phyloP scores from a whole-genome alignment of 35 echinoderm and acorn worm genomes.

The Anneissia japonica region DNA sequence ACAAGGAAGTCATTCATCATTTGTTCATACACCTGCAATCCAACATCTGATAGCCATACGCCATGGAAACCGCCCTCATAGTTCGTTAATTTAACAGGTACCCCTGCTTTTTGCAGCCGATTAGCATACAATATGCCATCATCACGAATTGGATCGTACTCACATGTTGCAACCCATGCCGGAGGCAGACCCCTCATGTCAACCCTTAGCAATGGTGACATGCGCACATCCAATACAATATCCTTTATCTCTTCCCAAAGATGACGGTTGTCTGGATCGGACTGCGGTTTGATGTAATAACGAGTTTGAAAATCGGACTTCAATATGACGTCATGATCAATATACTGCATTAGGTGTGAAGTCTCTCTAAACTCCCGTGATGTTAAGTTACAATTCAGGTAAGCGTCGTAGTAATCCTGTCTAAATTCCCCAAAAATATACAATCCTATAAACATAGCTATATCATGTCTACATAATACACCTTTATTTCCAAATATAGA shows the following conservation, averaged over 20 bases:
- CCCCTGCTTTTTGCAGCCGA: slow-evolving; percentile 45
- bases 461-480: not conserved
- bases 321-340: not conserved
- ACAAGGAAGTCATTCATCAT: slow-evolving; percentile 57
- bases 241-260: slow-evolving; percentile 40
- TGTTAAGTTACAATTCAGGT: not conserved
- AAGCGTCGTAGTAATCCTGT: not conserved
- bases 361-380: not conserved
- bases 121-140: slow-evolving; percentile 71
- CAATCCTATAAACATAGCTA: slow-evolving; percentile 18
- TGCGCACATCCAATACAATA: slow-evolving; percentile 42
- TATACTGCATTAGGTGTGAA: not conserved
- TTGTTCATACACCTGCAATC: slow-evolving; percentile 48
- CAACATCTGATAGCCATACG: not conserved
- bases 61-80: slow-evolving; percentile 51
- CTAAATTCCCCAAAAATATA: slow-evolving; percentile 4
- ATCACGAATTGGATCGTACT: slow-evolving; percentile 55
- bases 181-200: slow-evolving; percentile 65
- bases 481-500: slow-evolving; percentile 46
- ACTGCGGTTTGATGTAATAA: not conserved
- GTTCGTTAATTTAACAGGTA: slow-evolving; percentile 19
- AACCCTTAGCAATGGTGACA: slow-evolving; percentile 40
- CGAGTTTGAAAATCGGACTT: not conserved
- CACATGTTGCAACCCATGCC: slow-evolving; percentile 60
- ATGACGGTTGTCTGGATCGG: slow-evolving; percentile 12